phyloP scores from a whole-genome alignment of 2,797 vertebrate species.

The Coluber constrictor region DNA sequence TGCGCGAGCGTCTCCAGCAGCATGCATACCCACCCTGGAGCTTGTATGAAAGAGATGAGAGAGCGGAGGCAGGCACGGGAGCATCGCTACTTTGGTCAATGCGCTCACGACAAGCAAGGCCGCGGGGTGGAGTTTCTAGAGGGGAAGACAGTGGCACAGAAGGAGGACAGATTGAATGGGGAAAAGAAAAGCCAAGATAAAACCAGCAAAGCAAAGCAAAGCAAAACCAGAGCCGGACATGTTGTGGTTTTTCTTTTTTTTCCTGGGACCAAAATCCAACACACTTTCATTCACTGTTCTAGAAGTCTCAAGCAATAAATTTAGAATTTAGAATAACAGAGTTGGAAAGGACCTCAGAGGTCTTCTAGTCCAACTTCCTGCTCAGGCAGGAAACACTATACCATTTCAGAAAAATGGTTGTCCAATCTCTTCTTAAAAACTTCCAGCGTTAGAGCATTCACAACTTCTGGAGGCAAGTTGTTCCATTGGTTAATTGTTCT shows the following conservation, averaged over 20 bases:
- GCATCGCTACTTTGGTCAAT: conserved; percentile 91
- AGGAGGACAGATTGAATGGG: conserved; percentile 86
- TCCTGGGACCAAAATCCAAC: conserved; percentile 17
- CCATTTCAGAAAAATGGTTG: too few species aligned
- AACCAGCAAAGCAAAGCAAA: conserved; percentile 65
- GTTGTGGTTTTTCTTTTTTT: too few species aligned
- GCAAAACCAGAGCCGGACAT: conserved; percentile 64
- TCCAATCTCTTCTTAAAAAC: too few species aligned
- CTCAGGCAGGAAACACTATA: too few species aligned
- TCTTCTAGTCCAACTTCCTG: too few species aligned
- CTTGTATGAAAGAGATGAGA: conserved; percentile 95
- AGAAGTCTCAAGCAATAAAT: neutral
- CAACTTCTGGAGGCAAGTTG: too few species aligned
- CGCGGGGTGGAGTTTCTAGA: conserved; percentile 94
- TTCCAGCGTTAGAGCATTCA: too few species aligned
- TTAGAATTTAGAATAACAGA: neutral
- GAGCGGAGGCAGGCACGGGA: conserved; percentile 88
- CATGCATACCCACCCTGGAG: conserved; percentile 97
- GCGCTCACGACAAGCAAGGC: conserved; percentile 95
- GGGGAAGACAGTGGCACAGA: conserved; percentile 93
- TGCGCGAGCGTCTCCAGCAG: conserved; percentile 69
- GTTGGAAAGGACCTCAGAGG: too few species aligned
- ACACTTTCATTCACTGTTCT: conserved; percentile 18
- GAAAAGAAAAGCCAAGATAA: conserved; percentile 68
- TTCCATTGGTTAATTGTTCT: too few species aligned